phyloP scores from a whole-genome alignment of 2,113 vertebrate genomes.

The Semicossyphus pulcher region DNA sequence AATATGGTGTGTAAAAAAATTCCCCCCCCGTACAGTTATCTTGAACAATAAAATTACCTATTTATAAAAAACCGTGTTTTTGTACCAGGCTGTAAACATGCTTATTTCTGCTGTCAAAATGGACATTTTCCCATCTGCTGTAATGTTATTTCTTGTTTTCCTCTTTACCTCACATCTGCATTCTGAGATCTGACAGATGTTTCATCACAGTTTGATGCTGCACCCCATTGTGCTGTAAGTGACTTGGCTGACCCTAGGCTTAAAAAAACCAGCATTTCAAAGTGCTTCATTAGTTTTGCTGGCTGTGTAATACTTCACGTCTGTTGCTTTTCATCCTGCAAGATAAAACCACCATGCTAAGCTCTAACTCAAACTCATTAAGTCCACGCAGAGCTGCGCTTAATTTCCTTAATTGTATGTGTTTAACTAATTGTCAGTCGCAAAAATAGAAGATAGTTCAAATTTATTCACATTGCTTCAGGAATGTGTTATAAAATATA shows the following conservation, averaged over 20 bases:
- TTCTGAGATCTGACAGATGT: conserved; percentile 50
- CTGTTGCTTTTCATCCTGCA: conserved; percentile 1
- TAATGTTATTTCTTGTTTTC: too few species aligned
- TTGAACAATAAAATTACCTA: too few species aligned
- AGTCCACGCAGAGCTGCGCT: neutral
- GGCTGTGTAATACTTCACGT: neutral
- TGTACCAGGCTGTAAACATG: too few species aligned
- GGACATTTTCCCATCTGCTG: too few species aligned
- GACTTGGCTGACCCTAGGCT: conserved; percentile 31
- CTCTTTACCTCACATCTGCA: conserved; percentile 11
- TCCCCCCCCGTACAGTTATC: too few species aligned
- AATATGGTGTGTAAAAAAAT: too few species aligned
- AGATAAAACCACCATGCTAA: neutral
- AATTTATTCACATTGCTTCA: neutral
- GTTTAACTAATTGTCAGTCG: conserved; percentile 21
- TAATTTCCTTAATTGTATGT: conserved; percentile 31
- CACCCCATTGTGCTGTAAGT: conserved; percentile 36
- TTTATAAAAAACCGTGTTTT: too few species aligned
- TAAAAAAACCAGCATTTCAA: conserved; percentile 25
- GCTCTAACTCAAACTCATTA: conserved; percentile 21
- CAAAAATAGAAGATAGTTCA: neutral
- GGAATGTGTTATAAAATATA: neutral
- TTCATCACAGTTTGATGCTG: conserved; percentile 37
- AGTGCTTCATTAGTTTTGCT: conserved; percentile 47
- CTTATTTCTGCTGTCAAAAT: too few species aligned